These are phyloP conservation scores for Amiota communis DNA, from an alignment of 2,888 invertebrate genomes.

Conservation along the genomic window DNA sequence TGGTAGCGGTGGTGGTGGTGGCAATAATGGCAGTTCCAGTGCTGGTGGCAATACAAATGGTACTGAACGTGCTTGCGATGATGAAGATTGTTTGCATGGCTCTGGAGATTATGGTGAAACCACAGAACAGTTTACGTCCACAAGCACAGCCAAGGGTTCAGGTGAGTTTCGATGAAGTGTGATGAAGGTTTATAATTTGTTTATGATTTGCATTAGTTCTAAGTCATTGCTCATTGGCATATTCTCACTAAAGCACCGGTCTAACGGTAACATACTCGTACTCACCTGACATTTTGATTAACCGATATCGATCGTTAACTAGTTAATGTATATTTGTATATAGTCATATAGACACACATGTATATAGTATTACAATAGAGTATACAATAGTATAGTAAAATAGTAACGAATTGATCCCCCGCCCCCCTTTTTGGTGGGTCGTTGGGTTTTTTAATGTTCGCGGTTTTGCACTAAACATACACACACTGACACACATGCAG, in stretches of 20 bases:
- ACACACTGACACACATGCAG: constrained; percentile 11
- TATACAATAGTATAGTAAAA: no score
- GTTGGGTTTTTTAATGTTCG: no score
- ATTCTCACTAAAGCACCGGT: constrained; percentile 14
- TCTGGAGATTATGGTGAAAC: constrained; percentile 84
- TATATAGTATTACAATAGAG: no score
- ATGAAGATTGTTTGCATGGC: constrained; percentile 89
- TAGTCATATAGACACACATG: no score
- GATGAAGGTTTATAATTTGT: neutral
- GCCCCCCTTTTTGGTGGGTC: no score
- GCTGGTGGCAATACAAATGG: constrained; percentile 60
- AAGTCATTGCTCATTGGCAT: constrained; percentile 64
- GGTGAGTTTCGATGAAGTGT: constrained; percentile 64
- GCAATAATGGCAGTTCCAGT: constrained; percentile 40
- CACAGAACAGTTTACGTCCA: constrained; percentile 78
- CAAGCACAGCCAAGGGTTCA: constrained; percentile 75
- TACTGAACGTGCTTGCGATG: constrained; percentile 80
- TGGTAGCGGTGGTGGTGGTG: constrained; percentile 32
- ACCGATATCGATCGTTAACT: constrained; percentile 13
- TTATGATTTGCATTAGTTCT: constrained; percentile 41
- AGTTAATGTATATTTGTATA: constrained; percentile 15
- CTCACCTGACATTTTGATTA: neutral
- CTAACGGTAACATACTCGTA: constrained; percentile 39
- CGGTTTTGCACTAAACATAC: constrained; percentile 20
- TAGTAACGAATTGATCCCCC: no score